Base-by-base conservation (phyloP, 2,888 invertebrate genomes). In the Agrochola macilenta region DNA sequence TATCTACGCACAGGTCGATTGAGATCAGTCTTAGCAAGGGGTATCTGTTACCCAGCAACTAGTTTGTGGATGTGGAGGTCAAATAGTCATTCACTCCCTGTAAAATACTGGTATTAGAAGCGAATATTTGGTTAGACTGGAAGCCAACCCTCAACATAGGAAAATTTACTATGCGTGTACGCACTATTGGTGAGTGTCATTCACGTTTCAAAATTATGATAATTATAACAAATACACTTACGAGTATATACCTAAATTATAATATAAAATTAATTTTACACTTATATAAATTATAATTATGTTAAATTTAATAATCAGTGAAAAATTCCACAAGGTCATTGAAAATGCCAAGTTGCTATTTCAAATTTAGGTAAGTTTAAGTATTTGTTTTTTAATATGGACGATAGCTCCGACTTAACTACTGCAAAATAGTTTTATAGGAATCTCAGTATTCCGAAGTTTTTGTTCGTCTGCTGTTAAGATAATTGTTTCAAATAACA, bases 391-490 rank as follows among this genome's bases (percentile, higher is more conserved):
- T 49, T 20, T 52, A 70, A n/a, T 68, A 35, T 30, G 26, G n/a
- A 43, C 49, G 30, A 69, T 64, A 60, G 7, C n/a, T 52, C 20
- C 1, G 58, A 23, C n/a, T 58, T 57, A 35, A 49, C 26, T 39
- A 30, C n/a, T 63, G 49, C 68, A 57, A 43, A 68, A 43, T 74
- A 58, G 17, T 43, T 74, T 64, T 43, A 5, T 11, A 35, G 30
- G 5, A 71, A 71, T 69, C 57, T 43, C 35, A 49, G 60, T 61
- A 61, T 43, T 61, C 20, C 12, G 2, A 66, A 69, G 14, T 83
- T 82, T 79, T 82, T 82, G 75, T 66, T 49, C 23, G 79, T 69
- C 74, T 75, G 61, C 52, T 14, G 52, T 43, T 69, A 23, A 72
- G 49, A 71, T 74, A 71, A 82, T 78, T 74, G 17, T 61, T 79